Conservation (phyloP, 2,888 invertebrate genomes). For the Cerastis leucographa region DNA sequence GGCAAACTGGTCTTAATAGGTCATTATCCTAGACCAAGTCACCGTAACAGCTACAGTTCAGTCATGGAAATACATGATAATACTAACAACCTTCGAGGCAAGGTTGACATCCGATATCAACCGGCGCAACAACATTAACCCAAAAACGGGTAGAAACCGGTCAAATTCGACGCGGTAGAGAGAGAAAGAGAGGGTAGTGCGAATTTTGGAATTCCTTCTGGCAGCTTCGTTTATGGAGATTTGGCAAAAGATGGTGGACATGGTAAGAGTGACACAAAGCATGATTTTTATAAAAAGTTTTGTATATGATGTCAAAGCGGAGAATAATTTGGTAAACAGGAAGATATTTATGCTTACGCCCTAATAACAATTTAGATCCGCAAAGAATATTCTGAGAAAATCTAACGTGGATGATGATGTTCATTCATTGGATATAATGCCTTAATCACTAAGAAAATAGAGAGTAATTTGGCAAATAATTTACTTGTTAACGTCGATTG, state of each 20-base stretch:
- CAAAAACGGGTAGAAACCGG: slow-evolving; percentile 69
- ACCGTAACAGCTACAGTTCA: slow-evolving; percentile 64
- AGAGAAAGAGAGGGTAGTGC: slow-evolving; percentile 34
- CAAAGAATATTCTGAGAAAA: slow-evolving; percentile 1
- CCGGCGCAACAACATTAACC: slow-evolving; percentile 71
- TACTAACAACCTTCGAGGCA: slow-evolving; percentile 70
- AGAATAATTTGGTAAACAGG: not conserved
- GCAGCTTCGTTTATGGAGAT: not conserved
- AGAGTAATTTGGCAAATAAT: slow-evolving; percentile 45
- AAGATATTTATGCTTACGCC: not conserved
- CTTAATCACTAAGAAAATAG: slow-evolving; percentile 14
- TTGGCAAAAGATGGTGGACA: slow-evolving; percentile 19
- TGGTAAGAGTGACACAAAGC: not conserved
- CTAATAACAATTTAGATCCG: not conserved
- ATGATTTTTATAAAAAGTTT: not conserved
- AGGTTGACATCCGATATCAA: slow-evolving; percentile 73
- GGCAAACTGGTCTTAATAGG: slow-evolving; percentile 61
- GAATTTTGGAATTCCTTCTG: slow-evolving; percentile 29
- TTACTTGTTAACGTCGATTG: slow-evolving; percentile 47
- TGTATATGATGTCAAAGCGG: not conserved
- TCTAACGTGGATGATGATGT: not conserved
- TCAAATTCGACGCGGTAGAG: slow-evolving; percentile 55
- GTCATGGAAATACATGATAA: slow-evolving; percentile 69
- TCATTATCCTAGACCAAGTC: slow-evolving; percentile 68
- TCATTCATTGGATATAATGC: slow-evolving; percentile 14